Conservation (phyloP, 1,140 invertebrate genomes). For the Macrotrachela quadricornifera region DNA sequence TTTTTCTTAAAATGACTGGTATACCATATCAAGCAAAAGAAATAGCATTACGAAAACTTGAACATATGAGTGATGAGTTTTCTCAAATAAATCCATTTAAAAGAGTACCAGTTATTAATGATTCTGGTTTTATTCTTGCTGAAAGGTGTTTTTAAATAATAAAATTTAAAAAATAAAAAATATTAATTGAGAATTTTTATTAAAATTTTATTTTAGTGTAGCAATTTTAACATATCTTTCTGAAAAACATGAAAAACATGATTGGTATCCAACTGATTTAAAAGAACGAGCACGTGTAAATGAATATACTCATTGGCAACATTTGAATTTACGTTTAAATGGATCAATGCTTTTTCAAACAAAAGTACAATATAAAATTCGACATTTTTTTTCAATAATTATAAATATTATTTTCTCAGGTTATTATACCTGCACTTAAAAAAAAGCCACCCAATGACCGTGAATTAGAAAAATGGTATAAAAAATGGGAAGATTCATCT, state of each 20-base stretch:
- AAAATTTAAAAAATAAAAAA: too few species aligned
- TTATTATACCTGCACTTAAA: too few species aligned
- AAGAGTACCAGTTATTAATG: constrained; percentile 53
- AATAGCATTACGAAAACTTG: constrained; percentile 40
- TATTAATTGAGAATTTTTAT: too few species aligned
- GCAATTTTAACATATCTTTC: constrained; percentile 46
- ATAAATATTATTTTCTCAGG: too few species aligned
- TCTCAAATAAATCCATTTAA: constrained; percentile 48
- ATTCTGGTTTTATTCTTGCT: constrained; percentile 49
- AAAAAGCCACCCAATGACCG: too few species aligned
- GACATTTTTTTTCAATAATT: neutral
- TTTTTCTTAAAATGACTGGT: constrained; percentile 41
- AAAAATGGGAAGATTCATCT: too few species aligned
- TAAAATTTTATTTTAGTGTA: constrained; percentile 41
- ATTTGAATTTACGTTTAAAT: constrained; percentile 43
- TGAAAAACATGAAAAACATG: constrained; percentile 34
- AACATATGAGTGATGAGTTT: constrained; percentile 48
- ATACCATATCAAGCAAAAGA: constrained; percentile 38
- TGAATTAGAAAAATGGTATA: too few species aligned
- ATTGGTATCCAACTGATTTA: constrained; percentile 50
- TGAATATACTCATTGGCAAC: constrained; percentile 69
- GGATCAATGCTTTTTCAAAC: constrained; percentile 46
- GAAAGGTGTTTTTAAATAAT: constrained; percentile 43
- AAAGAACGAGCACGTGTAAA: constrained; percentile 49
- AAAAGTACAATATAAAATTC: constrained; percentile 32